Evolutionary conservation across 2,797 vertebrate genomes (phyloP).

Genomic region (Argyrosomus regius): DNA sequence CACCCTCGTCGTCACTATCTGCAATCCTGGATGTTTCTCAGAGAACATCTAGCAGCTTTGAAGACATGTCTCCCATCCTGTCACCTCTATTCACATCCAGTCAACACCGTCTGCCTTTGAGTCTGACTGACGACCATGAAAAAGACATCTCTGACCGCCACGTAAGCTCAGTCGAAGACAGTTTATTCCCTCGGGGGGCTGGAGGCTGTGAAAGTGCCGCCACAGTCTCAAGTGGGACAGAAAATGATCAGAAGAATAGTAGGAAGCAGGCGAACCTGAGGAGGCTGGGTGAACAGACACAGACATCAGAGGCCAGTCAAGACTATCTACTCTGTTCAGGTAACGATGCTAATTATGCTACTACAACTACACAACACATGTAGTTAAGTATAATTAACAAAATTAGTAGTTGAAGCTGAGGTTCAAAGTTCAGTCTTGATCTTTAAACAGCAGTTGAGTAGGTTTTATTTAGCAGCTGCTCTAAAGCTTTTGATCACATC

Average conservation of each 20-base stretch:
- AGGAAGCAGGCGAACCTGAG: conserved; percentile 23
- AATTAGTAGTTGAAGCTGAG: not conserved
- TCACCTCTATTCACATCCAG: conserved; percentile 80
- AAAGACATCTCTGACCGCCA: conserved; percentile 5
- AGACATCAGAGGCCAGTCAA: not conserved
- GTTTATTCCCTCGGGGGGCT: not conserved
- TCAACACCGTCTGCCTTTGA: conserved; percentile 76
- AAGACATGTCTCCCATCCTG: conserved; percentile 79
- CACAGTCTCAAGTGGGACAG: not conserved
- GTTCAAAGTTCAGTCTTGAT: not conserved
- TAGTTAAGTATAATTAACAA: not conserved
- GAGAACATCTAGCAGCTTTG: conserved; percentile 66
- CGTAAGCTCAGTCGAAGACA: conserved; percentile 2
- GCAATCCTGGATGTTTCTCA: conserved; percentile 75
- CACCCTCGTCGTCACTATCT: conserved; percentile 48
- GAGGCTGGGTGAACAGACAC: conserved; percentile 9
- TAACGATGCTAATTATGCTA: conserved; percentile 36
- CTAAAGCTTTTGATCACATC: not conserved
- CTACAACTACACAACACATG: not conserved
- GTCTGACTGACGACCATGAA: conserved; percentile 14
- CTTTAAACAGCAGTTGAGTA: not conserved
- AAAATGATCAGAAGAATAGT: not conserved
- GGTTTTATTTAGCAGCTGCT: not conserved
- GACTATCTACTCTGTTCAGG: conserved; percentile 68
- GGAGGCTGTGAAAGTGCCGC: not conserved